A percentile compares a stretch with the other conserved stretches of the same genome.
These are phyloP conservation scores for Drosophila nigritarsus DNA, from an alignment of 2,888 invertebrate genomes.

Conservation along the genomic window DNA sequence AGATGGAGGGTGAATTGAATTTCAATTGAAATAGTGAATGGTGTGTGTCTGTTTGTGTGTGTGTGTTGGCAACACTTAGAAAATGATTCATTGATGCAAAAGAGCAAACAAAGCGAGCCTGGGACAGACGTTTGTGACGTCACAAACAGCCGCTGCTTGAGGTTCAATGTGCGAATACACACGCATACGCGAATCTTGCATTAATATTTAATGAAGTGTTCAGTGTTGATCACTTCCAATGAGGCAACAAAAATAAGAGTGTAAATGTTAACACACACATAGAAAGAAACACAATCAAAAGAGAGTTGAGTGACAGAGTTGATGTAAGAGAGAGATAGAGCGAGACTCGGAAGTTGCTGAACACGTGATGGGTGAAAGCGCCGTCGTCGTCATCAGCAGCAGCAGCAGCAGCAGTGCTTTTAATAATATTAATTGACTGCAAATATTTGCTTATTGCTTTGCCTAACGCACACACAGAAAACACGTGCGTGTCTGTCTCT, in stretches of 20 bases:
- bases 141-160: neutral
- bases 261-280: neutral
- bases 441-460: slow-evolving; percentile 44
- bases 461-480: slow-evolving; percentile 11
- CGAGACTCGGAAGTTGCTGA: slow-evolving; percentile 48
- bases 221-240: neutral
- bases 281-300: slow-evolving; percentile 8
- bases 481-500: slow-evolving; percentile 11
- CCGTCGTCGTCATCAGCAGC: slow-evolving; percentile 15
- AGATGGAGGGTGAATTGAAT: neutral
- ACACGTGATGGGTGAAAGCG: slow-evolving; percentile 57
- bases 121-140: slow-evolving; percentile 12
- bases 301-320: neutral
- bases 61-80: neutral
- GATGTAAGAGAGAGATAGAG: slow-evolving; percentile 3
- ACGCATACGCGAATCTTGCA: neutral
- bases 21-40: neutral
- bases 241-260: slow-evolving; percentile 1
- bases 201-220: neutral
- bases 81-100: slow-evolving; percentile 4
- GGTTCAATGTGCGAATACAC: slow-evolving; percentile 25
- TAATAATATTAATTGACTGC: slow-evolving; percentile 44
- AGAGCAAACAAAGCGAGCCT: neutral
- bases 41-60: neutral
- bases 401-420: slow-evolving; percentile 19